Evolutionary conservation across 2,888 invertebrate species (phyloP), one percentile per base, ranked within the genome.

Genomic region (Ametastegia equiseti): DNA sequence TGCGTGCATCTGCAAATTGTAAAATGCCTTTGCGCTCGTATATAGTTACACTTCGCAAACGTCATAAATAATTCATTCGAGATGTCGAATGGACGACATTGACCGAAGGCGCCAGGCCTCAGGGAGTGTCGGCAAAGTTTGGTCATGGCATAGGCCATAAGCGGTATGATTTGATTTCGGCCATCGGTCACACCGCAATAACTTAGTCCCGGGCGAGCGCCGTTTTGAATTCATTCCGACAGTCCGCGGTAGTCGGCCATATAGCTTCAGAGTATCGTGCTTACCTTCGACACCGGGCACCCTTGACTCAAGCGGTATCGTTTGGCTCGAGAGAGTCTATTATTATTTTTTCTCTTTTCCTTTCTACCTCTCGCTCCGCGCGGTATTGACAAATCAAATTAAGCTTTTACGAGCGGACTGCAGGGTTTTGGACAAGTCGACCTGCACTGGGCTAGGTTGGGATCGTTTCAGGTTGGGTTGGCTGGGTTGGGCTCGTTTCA

Each of bases 391-490:
- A 81, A 81, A 81, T 81, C 19, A 81, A 81, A 81, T 81, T 75
- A 81, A 81, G 77, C 81, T 81, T 81, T 81, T 81, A 81, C 77
- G 81, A 81, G 81, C 75, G 81, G 77, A n/a, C 63, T 77, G 27
- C 45, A 65, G 81, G 63, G 63, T 39, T 65, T 75, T 63, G 77
- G 81, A 50, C 75, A n/a, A 92, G 91, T 3, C 92, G 91, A 23
- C 92, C 92, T 1, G 92, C 92, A 0, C 45, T 19, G 54, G 39
- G 75, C 27, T 71, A 15, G 71, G 30, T 9, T 71, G 5, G 54
- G 54, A 54, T 33, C 6, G 54, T 54, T 78, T 60, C n/a, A 45
- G 60, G 42, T 78, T 9, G 54, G 50, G 30, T 36, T 7, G 63
- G 60, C n/a, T 63, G 7, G 27, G 50, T 67, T 42, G 5, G 54